Conservation (phyloP, 2,113 vertebrate genomes). For the Phylloscopus trochiloides region DNA sequence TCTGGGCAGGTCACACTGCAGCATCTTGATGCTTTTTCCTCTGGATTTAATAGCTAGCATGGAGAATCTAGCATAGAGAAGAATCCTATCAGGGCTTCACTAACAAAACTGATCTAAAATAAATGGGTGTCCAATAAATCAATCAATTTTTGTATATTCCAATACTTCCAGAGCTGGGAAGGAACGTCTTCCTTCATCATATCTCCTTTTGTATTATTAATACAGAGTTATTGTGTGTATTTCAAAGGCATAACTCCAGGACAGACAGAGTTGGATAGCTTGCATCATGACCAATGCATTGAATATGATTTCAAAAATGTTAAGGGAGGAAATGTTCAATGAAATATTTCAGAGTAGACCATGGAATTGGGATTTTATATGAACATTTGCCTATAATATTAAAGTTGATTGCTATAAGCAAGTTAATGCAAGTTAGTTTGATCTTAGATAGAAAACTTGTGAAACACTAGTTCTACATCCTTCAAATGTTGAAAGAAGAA, state of each 20-base stretch:
- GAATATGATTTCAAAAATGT: neutral
- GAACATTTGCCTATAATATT: neutral
- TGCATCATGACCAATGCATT: neutral
- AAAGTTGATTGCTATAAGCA: neutral
- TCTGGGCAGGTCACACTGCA: neutral
- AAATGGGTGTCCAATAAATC: neutral
- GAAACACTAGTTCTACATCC: neutral
- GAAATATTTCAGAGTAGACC: neutral
- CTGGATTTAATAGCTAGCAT: neutral
- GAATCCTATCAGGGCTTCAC: neutral
- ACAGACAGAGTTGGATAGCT: neutral
- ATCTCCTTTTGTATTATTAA: neutral
- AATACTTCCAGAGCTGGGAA: neutral
- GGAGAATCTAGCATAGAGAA: neutral
- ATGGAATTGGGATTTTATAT: neutral
- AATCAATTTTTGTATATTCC: neutral
- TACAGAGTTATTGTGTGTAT: neutral
- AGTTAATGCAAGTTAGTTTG: neutral
- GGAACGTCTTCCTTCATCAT: neutral
- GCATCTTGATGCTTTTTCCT: neutral
- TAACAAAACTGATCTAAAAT: neutral
- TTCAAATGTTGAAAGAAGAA: neutral
- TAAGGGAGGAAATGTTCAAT: neutral
- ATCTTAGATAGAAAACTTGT: neutral
- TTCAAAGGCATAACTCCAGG: neutral